Base-by-base conservation (phyloP, 2,797 vertebrate species). In the Cetoscarus ocellatus region DNA sequence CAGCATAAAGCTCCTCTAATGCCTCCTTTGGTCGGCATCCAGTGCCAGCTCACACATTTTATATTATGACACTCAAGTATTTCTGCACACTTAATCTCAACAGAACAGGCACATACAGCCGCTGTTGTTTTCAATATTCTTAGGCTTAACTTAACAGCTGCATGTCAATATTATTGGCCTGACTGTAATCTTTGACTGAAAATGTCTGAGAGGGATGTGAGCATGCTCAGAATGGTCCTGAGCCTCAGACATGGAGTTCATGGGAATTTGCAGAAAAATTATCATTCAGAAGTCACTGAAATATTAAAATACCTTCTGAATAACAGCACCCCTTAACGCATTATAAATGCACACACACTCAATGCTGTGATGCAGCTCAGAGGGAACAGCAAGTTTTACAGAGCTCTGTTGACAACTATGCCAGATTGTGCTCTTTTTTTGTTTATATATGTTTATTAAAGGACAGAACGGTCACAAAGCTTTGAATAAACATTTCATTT, bases 1-100 rank as follows among this genome's bases (percentile, higher is more conserved):
- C 57, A 54, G 54, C 13, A 10, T 61, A 58, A 71, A 61, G 55
- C 64, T n/a, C 62, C 61, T 55, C 61, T 82, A 77, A 83, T 73
- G 80, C 72, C 75, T 19, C 52, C 34, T 52, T 45, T 69, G 72
- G 36, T 75, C 59, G 53, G 67, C 12, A 39, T 82, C 61, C 53
- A 53, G 47, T 44, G 47, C 14, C 50, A 18, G 27, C 54, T 48
- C n/a, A 52, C 27, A 39, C 9, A 11, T 14, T 44, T 42, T 18
- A 34, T 40, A 58, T 66, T 53, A 58, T 51, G 50, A 39, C 61
- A 57, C 8, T 42, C 19, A 50, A 55, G 19, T 35, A 38, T 19
- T 52, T n/a, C 36, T 44, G n/a, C 57, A 50, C 15, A 40, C 13
- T 60, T 60, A 13, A 49, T 57, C 53, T 44, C 60, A 44, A 39